Base-by-base conservation (phyloP, 2,888 invertebrate species). In the Isoperla grammatica region DNA sequence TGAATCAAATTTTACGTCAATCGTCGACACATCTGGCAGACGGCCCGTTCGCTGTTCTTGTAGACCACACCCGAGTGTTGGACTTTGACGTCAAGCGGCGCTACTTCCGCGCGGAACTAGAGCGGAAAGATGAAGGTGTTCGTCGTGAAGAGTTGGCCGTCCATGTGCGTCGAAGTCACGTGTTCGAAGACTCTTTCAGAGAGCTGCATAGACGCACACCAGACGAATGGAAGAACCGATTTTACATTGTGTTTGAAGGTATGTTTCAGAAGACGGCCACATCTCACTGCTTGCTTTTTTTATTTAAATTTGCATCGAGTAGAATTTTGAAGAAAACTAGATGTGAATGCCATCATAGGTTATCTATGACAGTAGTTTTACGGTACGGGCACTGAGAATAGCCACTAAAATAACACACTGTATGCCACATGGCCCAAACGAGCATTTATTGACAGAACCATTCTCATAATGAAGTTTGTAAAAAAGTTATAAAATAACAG, bases 241-340 rank as follows among this genome's bases (percentile, higher is more conserved):
- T 94, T 74, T 93, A 92, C 72, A 92, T 94, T 69, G 90, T 92
- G 0, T 94, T 94, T 74, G 92, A 93, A 82, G 91, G 90, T 87
- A 74, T 40, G n/a, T n/a, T n/a, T n/a, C n/a, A n/a, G n/a, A 39
- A 19, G 22, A 12, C 15, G 29, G n/a, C 57, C 6, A 50, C 46
- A 20, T 58, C 9, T 35, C 56, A 3, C 17, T 5, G 35, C 45
- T 59, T 17, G 40, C 43, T 42, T 23, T 39, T 15, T n/a, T 39
- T 62, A 12, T 56, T n/a, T n/a, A n/a, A n/a, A n/a, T n/a, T n/a
- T n/a, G n/a, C n/a, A n/a, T n/a, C n/a, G n/a, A n/a, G n/a, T n/a
- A n/a, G n/a, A n/a, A n/a, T n/a, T n/a, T n/a, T n/a, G n/a, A n/a
- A n/a, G n/a, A 2, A 39, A 13, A 50, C 43, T 42, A 12, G n/a